Evolutionary conservation across 2,113 vertebrate genomes (phyloP).

Genomic region (Sciurus niger): DNA sequence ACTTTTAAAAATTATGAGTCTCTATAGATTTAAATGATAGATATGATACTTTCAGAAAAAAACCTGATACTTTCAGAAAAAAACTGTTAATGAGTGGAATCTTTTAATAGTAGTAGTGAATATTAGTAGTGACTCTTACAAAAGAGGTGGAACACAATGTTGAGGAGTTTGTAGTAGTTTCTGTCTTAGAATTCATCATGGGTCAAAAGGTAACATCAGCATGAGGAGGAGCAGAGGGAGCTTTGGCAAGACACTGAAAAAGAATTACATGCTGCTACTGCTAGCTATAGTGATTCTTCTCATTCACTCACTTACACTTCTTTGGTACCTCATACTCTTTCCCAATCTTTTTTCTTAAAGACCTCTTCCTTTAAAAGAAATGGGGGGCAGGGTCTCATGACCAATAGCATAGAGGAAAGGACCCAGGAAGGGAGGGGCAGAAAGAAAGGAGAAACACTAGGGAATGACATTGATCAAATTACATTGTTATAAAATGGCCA

Average conservation of each 20-base stretch:
- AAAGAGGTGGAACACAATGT: background rate
- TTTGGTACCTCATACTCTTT: background rate
- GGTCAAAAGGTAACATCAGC: background rate
- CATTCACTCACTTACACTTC: background rate
- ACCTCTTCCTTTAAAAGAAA: background rate
- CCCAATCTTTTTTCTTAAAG: background rate
- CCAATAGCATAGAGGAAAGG: too few species aligned
- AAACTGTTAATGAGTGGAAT: slow-evolving; percentile 30
- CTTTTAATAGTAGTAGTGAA: background rate
- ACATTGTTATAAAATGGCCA: too few species aligned
- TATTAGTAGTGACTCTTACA: background rate
- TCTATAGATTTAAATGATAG: slow-evolving; percentile 29
- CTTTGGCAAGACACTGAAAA: background rate
- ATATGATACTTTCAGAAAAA: background rate
- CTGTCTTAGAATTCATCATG: background rate
- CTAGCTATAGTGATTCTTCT: background rate
- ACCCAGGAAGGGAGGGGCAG: too few species aligned
- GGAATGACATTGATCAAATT: too few species aligned
- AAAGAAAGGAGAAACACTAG: too few species aligned
- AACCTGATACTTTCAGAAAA: background rate
- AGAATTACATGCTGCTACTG: background rate
- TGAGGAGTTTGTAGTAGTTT: slow-evolving; percentile 15
- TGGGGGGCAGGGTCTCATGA: too few species aligned
- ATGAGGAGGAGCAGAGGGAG: background rate
- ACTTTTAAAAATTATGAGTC: slow-evolving; percentile 41